Conservation (phyloP, 2,797 vertebrate species). For the Parauchenoglanis punctatus region DNA sequence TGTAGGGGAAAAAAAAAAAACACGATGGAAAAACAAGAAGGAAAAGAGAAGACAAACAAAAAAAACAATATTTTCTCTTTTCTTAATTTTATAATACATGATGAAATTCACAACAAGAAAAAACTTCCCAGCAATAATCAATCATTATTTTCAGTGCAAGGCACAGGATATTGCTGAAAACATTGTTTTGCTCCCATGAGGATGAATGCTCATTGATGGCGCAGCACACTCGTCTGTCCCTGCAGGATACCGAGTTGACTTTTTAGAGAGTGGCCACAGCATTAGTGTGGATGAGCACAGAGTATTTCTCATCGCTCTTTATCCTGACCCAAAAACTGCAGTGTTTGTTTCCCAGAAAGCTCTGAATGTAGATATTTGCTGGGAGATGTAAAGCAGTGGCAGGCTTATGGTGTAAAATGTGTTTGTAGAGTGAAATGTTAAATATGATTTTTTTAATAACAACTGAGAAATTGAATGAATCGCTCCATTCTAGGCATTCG, state of each 20-base stretch:
- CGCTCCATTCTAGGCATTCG: not conserved
- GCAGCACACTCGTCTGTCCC: conserved; percentile 77
- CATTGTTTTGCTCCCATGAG: conserved; percentile 72
- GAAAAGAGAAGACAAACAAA: conserved; percentile 51
- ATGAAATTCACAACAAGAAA: conserved; percentile 21
- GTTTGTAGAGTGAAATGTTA: not conserved
- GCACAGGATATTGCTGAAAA: conserved; percentile 74
- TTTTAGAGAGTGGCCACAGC: conserved; percentile 60
- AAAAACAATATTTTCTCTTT: conserved; percentile 35
- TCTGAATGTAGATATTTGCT: not conserved
- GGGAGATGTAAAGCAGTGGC: not conserved
- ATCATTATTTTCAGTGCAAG: conserved; percentile 76
- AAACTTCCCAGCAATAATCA: conserved; percentile 77
- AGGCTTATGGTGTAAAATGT: not conserved
- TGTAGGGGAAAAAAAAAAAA: conserved; percentile 58
- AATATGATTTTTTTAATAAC: not conserved
- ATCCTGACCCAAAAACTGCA: conserved; percentile 12
- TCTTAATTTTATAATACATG: conserved; percentile 66
- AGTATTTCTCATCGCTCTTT: conserved; percentile 19
- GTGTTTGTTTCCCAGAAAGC: conserved; percentile 1
- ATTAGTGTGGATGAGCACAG: conserved; percentile 62
- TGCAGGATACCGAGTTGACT: conserved; percentile 64
- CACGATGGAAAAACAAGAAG: conserved; percentile 65
- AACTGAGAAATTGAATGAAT: not conserved
- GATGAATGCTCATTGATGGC: conserved; percentile 78